Conservation (phyloP, 2,888 invertebrate species). For the Stenichneumon culpator region DNA sequence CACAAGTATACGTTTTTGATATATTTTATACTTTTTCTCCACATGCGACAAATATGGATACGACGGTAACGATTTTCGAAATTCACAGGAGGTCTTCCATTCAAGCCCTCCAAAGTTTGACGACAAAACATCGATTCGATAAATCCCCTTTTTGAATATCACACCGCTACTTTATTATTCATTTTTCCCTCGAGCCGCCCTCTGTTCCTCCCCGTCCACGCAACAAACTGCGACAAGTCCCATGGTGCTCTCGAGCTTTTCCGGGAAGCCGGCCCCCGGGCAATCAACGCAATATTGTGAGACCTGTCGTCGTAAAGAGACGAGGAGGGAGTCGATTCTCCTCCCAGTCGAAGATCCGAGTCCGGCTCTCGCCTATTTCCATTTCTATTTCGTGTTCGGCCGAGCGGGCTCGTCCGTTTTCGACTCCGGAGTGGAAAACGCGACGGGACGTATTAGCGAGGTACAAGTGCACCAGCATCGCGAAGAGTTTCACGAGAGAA, state of each 20-base stretch:
- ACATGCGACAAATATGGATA: not conserved
- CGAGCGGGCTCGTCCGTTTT: conserved; percentile 39
- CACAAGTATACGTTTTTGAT: not conserved
- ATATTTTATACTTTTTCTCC: not conserved
- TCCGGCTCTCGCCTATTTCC: conserved; percentile 31
- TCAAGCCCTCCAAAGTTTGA: not conserved
- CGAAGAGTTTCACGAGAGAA: conserved; percentile 34
- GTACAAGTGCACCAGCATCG: conserved; percentile 48
- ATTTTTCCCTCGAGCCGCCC: conserved; percentile 1
- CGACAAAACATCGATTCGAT: not conserved
- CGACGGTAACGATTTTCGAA: not conserved
- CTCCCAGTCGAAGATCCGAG: conserved; percentile 28
- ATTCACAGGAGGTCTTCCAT: not conserved
- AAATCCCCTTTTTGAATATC: not conserved
- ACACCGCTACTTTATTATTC: conserved; percentile 14
- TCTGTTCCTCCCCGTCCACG: not conserved
- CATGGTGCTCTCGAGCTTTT: conserved; percentile 3
- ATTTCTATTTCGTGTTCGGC: conserved; percentile 44
- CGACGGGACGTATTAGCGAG: conserved; percentile 58
- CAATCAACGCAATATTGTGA: conserved; percentile 63
- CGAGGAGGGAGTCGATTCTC: conserved; percentile 16
- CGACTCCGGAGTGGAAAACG: conserved; percentile 51
- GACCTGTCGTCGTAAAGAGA: conserved; percentile 53
- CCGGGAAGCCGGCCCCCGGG: conserved; percentile 39
- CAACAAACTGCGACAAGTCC: conserved; percentile 4